Evolutionary conservation across 2,113 vertebrate genomes (phyloP), one percentile per base, ranked within the genome.

Genomic region (Pipra filicauda): DNA sequence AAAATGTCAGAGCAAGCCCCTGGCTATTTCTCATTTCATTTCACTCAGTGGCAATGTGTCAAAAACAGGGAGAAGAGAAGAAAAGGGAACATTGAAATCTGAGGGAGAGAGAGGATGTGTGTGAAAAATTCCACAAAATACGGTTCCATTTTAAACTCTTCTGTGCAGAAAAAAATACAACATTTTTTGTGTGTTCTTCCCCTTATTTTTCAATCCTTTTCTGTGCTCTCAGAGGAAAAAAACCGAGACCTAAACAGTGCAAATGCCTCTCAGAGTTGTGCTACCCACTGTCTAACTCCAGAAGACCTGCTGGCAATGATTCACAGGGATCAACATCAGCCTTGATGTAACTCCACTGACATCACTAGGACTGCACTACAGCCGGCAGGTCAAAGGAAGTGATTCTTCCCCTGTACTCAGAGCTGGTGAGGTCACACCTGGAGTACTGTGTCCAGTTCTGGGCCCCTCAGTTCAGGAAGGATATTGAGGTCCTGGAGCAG

Each of bases 1-100:
- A 94, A 96, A 97, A 96, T 96, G 94, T 96, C 95, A 96, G 85
- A 93, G 88, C 61, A 96, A 93, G 93, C 95, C 95, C 77, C 84
- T 92, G 88, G 95, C 93, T 97, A 91, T 95, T 97, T 91, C 85
- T 94, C 69, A 64, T 95, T 97, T 95, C 49, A 61, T 85, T 96
- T 95, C 78, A 71, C 64, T 92, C 61, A 37, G 59, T 88, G 79
- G 91, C 64, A 96, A 74, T 83, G 78, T 76, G 75, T 93, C 82
- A 95, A 80, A 89, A 84, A 93, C 26, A 71, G 19, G 66, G 89
- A 91, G 77, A 89, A 84, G 51, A 91, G 89, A 92, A 94, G 90
- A 94, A 91, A 95, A 93, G 64, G 31, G 64, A 96, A 93, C 80
- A 94, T 65, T 95, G 92, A 93, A 88, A 88, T 93, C 77, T 77